Conservation (phyloP, 2,888 invertebrate species). For the Temnothorax unifasciatus region DNA sequence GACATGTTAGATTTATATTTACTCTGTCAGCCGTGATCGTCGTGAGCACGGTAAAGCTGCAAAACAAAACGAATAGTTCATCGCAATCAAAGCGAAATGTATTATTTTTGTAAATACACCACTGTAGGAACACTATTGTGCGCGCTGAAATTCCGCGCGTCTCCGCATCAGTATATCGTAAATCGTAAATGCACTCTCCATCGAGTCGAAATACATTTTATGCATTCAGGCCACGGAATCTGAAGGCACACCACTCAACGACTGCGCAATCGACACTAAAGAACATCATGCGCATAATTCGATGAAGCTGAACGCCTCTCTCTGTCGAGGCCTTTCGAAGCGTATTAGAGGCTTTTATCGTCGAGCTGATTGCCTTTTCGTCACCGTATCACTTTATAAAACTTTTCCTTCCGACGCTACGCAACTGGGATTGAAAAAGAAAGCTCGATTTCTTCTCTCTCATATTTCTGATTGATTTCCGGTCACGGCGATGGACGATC, state of each 20-base stretch:
- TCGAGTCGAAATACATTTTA: slow-evolving; percentile 43
- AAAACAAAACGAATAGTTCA: slow-evolving; percentile 28
- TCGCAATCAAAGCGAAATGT: slow-evolving; percentile 14
- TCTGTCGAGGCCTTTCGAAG: slow-evolving; percentile 55
- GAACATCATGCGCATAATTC: slow-evolving; percentile 70
- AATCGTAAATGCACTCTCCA: slow-evolving; percentile 33
- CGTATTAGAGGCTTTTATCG: slow-evolving; percentile 72
- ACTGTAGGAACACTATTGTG: not conserved
- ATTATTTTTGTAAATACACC: slow-evolving; percentile 34
- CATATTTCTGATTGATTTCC: not conserved
- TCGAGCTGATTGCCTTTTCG: slow-evolving; percentile 34
- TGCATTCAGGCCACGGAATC: slow-evolving; percentile 44
- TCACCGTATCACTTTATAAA: slow-evolving; percentile 57
- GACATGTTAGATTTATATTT: slow-evolving; percentile 31
- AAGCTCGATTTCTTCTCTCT: not conserved
- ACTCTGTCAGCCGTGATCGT: not conserved
- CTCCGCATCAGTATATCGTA: not conserved
- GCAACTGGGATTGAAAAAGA: not conserved
- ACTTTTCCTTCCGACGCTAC: slow-evolving; percentile 50
- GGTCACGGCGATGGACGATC: not conserved
- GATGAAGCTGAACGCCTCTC: slow-evolving; percentile 63
- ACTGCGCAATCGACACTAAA: slow-evolving; percentile 46
- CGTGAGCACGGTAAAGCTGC: not conserved
- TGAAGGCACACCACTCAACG: slow-evolving; percentile 37
- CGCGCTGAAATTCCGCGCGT: slow-evolving; percentile 25